phyloP scores from a whole-genome alignment of 1,140 invertebrate species.

The Lysiphlebus fabarum region DNA sequence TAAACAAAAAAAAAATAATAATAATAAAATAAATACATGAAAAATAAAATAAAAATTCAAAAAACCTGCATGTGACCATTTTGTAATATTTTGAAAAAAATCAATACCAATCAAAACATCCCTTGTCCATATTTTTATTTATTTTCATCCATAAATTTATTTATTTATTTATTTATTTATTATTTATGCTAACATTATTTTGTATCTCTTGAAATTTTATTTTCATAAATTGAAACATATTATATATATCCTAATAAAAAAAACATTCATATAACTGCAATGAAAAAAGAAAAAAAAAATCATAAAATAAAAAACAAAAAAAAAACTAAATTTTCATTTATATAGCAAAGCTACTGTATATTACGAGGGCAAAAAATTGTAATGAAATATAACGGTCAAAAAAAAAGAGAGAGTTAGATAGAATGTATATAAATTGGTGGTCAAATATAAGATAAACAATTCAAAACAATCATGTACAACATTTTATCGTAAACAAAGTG shows the following conservation, averaged over 20 bases:
- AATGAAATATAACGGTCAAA: conserved; percentile 29
- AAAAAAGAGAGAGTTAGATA: background rate
- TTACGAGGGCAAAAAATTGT: conserved; percentile 12
- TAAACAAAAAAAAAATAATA: too few species aligned
- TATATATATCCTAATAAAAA: background rate
- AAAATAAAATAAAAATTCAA: background rate
- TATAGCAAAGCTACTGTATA: too few species aligned
- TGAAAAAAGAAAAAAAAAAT: background rate
- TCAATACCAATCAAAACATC: too few species aligned
- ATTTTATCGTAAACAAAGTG: too few species aligned
- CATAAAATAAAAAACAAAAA: conserved; percentile 19
- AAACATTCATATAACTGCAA: background rate
- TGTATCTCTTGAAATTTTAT: too few species aligned
- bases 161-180: too few species aligned
- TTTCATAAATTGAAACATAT: background rate
- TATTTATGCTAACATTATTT: too few species aligned
- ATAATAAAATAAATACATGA: conserved; percentile 13
- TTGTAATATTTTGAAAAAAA: background rate
- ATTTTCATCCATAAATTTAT: too few species aligned
- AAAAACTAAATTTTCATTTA: background rate
- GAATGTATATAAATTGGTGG: background rate
- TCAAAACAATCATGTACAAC: too few species aligned
- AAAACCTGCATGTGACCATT: background rate
- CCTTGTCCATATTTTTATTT: too few species aligned
- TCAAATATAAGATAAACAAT: background rate